phyloP scores from a whole-genome alignment of 2,797 vertebrate genomes.

The Lagocephalus sceleratus region DNA sequence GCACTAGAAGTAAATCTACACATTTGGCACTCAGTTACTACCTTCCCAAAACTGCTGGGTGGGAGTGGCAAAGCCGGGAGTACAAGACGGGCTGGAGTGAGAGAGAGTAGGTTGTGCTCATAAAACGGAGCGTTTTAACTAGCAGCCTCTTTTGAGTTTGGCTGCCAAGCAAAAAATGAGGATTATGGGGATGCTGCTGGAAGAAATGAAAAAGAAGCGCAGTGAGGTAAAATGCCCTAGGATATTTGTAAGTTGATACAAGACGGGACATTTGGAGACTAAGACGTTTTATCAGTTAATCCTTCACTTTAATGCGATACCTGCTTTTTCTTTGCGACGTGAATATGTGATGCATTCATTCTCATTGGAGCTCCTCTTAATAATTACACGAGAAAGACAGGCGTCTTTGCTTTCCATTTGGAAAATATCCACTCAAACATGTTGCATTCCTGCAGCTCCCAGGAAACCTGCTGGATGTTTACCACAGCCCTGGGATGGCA shows the following conservation, averaged over 20 bases:
- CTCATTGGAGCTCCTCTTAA: too few species aligned
- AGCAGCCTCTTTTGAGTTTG: conserved; percentile 10
- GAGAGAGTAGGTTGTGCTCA: conserved; percentile 21
- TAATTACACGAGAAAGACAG: too few species aligned
- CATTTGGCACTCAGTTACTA: conserved; percentile 68
- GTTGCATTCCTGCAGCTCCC: conserved; percentile 75
- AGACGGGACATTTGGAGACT: conserved; percentile 1
- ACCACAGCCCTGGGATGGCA: conserved; percentile 79
- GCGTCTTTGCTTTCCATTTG: neutral
- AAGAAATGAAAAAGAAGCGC: conserved; percentile 66
- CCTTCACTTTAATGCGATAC: neutral
- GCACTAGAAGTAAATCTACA: conserved; percentile 63
- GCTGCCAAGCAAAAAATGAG: conserved; percentile 50
- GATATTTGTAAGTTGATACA: neutral
- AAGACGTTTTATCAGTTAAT: neutral
- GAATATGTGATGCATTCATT: too few species aligned
- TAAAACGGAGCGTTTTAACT: conserved; percentile 19
- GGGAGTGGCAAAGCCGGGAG: conserved; percentile 52
- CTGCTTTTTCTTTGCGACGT: neutral
- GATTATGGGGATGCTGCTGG: conserved; percentile 70
- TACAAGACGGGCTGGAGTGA: conserved; percentile 35
- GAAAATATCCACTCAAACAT: neutral
- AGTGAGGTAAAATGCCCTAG: conserved; percentile 61
- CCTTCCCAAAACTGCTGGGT: conserved; percentile 58
- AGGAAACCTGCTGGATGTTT: conserved; percentile 86